A percentile compares a stretch with the other conserved stretches of the same genome.
Evolutionary conservation across 2,888 invertebrate species (phyloP).

Genomic region (Cinara cedri): DNA sequence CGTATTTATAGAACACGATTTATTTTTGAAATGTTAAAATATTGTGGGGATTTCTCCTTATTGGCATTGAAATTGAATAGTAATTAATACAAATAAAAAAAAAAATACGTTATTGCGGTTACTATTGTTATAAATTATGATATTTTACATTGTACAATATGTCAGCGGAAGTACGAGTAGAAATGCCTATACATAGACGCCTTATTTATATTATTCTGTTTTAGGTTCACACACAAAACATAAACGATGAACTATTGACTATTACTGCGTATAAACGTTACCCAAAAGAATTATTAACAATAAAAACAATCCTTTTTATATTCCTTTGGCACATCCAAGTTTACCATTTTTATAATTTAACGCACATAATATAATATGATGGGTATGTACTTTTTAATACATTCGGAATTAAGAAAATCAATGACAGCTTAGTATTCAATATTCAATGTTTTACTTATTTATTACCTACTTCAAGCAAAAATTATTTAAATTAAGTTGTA

Average conservation of each 20-base stretch:
- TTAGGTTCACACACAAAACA: background rate
- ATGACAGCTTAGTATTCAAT: too few species aligned
- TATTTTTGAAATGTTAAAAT: background rate
- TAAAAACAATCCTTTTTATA: too few species aligned
- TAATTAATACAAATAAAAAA: background rate
- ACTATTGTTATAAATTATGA: background rate
- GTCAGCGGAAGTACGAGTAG: background rate
- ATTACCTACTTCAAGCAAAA: too few species aligned
- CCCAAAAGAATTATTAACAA: too few species aligned
- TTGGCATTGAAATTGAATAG: background rate
- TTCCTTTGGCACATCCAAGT: too few species aligned
- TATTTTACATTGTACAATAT: background rate
- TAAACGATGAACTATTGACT: background rate
- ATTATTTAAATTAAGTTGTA: too few species aligned
- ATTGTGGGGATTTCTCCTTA: background rate
- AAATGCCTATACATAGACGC: background rate
- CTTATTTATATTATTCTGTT: background rate
- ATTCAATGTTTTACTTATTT: too few species aligned
- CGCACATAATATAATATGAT: too few species aligned
- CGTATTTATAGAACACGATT: background rate
- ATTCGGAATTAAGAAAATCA: too few species aligned
- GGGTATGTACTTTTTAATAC: too few species aligned
- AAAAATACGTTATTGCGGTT: background rate
- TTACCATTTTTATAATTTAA: too few species aligned
- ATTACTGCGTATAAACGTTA: too few species aligned